These are phyloP conservation scores for Indicator maculatus DNA, from an alignment of 2,113 vertebrate genomes.

Conservation along the genomic window DNA sequence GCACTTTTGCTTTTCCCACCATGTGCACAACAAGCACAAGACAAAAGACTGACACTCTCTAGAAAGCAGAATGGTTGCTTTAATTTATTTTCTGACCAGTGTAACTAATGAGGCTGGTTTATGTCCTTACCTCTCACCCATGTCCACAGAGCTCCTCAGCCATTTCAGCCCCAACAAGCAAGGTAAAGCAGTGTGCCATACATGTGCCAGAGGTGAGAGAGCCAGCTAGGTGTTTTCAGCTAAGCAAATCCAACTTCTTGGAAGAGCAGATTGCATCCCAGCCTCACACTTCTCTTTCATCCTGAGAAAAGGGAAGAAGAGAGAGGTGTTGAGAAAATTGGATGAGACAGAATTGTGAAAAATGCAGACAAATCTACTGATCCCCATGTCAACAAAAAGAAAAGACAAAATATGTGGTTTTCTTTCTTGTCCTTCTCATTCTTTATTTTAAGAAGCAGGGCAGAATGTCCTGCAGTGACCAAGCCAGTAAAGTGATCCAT, in stretches of 20 bases:
- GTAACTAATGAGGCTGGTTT: accelerated
- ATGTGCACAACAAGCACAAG: neutral
- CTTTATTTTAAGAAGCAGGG: neutral
- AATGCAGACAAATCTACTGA: neutral
- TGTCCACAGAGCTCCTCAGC: neutral
- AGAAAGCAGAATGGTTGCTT: neutral
- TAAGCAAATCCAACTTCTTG: neutral
- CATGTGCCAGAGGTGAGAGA: neutral
- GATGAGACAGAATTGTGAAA: neutral
- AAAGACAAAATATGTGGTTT: neutral
- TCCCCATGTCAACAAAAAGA: neutral
- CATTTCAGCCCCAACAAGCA: neutral
- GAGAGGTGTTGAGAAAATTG: neutral
- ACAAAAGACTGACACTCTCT: neutral
- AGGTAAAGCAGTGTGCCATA: neutral
- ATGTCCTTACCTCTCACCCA: neutral
- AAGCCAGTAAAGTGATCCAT: neutral
- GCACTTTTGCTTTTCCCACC: neutral
- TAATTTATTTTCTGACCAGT: neutral
- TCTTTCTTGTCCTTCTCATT: neutral
- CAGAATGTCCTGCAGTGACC: neutral
- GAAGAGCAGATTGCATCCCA: neutral
- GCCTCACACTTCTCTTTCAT: neutral
- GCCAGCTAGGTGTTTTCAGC: neutral
- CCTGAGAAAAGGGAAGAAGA: neutral